Evolutionary conservation across 2,888 invertebrate genomes (phyloP).

Genomic region (Andricus quercusramuli): DNA sequence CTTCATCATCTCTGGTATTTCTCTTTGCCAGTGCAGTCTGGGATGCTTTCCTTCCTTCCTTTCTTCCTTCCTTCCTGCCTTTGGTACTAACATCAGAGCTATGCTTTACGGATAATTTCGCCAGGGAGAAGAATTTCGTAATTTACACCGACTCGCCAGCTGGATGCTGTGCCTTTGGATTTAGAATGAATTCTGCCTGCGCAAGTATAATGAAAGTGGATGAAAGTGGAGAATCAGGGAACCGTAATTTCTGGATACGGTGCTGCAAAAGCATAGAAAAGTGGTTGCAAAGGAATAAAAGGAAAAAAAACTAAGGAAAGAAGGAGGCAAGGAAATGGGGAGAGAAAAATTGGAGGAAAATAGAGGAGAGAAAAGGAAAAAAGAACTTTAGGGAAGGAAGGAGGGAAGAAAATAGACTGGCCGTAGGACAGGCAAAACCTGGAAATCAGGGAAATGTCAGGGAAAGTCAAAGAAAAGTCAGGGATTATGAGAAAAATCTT

Average conservation of each 20-base stretch:
- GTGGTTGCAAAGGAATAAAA: not conserved
- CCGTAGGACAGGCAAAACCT: no score
- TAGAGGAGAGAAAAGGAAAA: not conserved
- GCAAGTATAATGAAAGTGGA: constrained; percentile 37
- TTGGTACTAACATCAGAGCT: not conserved
- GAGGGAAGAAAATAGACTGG: no score
- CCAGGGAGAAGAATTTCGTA: constrained; percentile 26
- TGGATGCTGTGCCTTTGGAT: constrained; percentile 31
- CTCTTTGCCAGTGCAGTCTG: constrained; percentile 10
- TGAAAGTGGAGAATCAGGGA: constrained; percentile 30
- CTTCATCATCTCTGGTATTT: constrained; percentile 15
- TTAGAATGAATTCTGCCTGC: constrained; percentile 23
- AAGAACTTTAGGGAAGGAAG: no score
- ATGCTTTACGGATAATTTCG: constrained; percentile 18
- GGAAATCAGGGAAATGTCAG: no score
- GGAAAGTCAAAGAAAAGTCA: no score
- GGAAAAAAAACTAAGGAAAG: not conserved
- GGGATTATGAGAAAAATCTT: no score
- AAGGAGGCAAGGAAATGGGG: not conserved
- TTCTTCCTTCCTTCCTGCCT: not conserved
- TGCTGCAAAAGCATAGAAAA: constrained; percentile 8
- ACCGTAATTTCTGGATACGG: constrained; percentile 26
- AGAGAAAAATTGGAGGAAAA: not conserved
- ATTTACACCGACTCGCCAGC: constrained; percentile 37
- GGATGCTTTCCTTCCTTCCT: constrained; percentile 14